Percentiles rank a stretch among this genome's conserved stretches.
Evolutionary conservation across 2,888 invertebrate genomes (phyloP).

Genomic region (Apamea sordens): DNA sequence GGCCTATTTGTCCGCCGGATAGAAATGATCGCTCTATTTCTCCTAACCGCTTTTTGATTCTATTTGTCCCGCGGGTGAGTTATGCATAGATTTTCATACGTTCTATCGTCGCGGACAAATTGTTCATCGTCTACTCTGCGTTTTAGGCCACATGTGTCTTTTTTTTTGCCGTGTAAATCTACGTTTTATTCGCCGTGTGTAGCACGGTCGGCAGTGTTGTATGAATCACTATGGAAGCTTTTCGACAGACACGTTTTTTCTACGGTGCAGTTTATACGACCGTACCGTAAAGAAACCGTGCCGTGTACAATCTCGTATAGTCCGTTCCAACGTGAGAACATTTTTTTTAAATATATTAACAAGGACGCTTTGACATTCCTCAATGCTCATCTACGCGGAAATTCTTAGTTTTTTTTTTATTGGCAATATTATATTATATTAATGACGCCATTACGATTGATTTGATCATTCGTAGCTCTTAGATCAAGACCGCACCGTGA

Average conservation of each 20-base stretch:
- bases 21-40: not conserved
- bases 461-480: conserved; percentile 72
- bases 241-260: not conserved
- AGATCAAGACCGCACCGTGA: conserved; percentile 72
- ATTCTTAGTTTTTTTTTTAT: conserved; percentile 22
- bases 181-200: not conserved
- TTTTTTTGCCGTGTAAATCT: too few relatives aligned
- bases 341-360: not conserved
- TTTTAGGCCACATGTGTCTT: not conserved
- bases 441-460: conserved; percentile 70
- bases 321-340: not conserved
- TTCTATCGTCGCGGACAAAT: not conserved
- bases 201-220: not conserved
- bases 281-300: not conserved
- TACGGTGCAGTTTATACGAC: not conserved
- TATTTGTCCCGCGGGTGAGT: not conserved
- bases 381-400: conserved; percentile 35
- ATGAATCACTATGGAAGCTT: not conserved
- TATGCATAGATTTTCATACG: not conserved
- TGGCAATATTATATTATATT: conserved; percentile 43
- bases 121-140: not conserved
- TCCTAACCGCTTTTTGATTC: not conserved
- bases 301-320: not conserved
- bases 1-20: too few relatives aligned
- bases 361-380: conserved; percentile 23